Conservation (phyloP, 1,140 invertebrate species). For the Cydia fagiglandana region DNA sequence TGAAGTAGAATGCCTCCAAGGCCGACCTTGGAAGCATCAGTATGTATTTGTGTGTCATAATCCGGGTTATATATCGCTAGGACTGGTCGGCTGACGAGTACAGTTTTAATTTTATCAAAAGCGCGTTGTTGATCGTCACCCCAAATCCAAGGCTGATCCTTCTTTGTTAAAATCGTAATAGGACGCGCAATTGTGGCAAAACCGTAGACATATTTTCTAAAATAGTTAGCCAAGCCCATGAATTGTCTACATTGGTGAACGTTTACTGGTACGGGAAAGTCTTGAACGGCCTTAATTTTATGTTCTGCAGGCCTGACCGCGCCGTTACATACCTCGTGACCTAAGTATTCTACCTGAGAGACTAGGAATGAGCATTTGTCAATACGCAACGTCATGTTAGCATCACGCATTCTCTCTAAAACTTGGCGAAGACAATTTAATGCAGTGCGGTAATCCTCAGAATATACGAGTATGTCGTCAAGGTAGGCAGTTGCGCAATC, state of each 20-base stretch:
- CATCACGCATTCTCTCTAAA: background rate
- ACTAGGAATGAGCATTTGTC: constrained; percentile 6
- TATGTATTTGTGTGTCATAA: background rate
- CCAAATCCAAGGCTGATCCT: background rate
- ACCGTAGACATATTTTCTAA: constrained; percentile 42
- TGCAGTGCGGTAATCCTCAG: background rate
- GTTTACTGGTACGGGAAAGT: background rate
- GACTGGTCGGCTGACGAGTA: background rate
- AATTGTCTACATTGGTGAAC: background rate
- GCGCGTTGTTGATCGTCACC: background rate
- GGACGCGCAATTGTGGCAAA: constrained; percentile 4
- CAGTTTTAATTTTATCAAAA: background rate
- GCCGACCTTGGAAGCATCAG: background rate
- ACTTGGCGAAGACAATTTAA: background rate
- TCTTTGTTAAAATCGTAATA: background rate
- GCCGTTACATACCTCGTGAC: background rate
- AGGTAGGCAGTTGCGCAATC: constrained; percentile 37
- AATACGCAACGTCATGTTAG: constrained; percentile 2
- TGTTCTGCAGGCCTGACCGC: background rate
- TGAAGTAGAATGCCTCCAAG: background rate
- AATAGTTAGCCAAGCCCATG: constrained; percentile 13
- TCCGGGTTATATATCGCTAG: constrained; percentile 12
- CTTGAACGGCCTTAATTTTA: background rate
- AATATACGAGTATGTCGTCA: constrained; percentile 20
- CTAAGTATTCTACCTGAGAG: background rate